Evolutionary conservation across 2,888 invertebrate species (phyloP).

Genomic region (Linhomoeus sp.): DNA sequence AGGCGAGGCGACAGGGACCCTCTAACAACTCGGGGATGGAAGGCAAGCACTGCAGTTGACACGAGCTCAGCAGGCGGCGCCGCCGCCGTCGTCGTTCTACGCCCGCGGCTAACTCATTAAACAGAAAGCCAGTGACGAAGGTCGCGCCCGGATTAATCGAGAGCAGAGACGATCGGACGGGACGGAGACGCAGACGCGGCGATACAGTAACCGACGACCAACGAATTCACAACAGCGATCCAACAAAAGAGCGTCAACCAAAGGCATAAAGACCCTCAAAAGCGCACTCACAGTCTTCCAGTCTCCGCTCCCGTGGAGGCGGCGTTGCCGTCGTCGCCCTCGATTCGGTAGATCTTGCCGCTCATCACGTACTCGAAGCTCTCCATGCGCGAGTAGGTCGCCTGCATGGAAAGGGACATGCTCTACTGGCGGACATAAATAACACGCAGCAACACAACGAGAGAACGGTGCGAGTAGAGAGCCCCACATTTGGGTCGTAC

Average conservation of each 20-base stretch:
- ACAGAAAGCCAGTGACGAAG: not conserved
- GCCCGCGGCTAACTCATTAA: no score
- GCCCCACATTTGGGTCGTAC: constrained; percentile 53
- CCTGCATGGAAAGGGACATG: constrained; percentile 5
- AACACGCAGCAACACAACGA: not conserved
- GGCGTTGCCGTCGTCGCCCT: constrained; percentile 65
- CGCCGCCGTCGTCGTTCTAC: no score
- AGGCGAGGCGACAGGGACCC: no score
- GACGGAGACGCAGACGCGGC: not conserved
- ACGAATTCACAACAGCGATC: not conserved
- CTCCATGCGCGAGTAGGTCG: constrained; percentile 42
- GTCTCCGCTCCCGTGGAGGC: constrained; percentile 67
- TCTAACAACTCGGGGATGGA: no score
- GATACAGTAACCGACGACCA: not conserved
- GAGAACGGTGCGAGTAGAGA: not conserved
- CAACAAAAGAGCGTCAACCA: not conserved
- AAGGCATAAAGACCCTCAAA: not conserved
- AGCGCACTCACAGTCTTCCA: constrained; percentile 29
- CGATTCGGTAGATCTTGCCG: constrained; percentile 86
- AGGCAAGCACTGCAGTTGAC: no score
- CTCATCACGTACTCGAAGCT: constrained; percentile 98
- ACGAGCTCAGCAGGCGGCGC: no score
- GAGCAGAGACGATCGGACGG: not conserved
- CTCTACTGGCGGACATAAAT: not conserved
- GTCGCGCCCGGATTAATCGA: not conserved